These are phyloP conservation scores for Arbacia lixula DNA, from an alignment of 53 echinoderm and acorn worm species.

Conservation along the genomic window DNA sequence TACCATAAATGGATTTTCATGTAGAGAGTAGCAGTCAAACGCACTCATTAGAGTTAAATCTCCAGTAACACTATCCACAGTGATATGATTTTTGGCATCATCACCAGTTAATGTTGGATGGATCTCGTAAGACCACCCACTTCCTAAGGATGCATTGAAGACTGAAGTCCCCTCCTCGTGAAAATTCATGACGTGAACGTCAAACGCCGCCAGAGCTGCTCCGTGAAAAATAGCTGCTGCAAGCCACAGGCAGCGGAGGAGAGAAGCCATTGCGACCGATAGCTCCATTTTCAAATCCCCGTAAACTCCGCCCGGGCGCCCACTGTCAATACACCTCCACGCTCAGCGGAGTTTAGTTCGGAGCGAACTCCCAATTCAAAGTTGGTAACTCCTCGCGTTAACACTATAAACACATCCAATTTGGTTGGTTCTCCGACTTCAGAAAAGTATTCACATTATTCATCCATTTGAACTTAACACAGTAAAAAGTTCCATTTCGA, in stretches of 20 bases:
- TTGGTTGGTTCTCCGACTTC: neutral
- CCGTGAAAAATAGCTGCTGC: constrained; percentile 45
- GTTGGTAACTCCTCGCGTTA: neutral
- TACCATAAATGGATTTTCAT: constrained; percentile 85
- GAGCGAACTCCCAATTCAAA: neutral
- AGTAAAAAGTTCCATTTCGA: neutral
- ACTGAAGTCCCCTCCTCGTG: constrained; percentile 1
- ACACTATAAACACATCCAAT: neutral
- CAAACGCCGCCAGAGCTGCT: constrained; percentile 30
- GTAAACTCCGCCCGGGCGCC: neutral
- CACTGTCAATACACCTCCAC: neutral
- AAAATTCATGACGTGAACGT: constrained; percentile 6
- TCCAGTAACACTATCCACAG: constrained; percentile 69
- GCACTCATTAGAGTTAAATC: constrained; percentile 64
- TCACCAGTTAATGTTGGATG: constrained; percentile 68
- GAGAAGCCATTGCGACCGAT: constrained; percentile 29
- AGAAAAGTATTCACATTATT: neutral
- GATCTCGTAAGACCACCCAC: constrained; percentile 60
- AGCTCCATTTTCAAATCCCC: constrained; percentile 39
- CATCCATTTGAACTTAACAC: constrained; percentile 12
- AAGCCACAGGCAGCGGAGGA: constrained; percentile 30
- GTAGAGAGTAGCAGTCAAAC: constrained; percentile 70
- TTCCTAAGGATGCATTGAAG: constrained; percentile 31
- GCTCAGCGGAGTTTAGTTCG: neutral
- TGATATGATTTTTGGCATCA: constrained; percentile 66